Percentiles rank a stretch among this genome's conserved stretches.
phyloP scores from a whole-genome alignment of 2,797 vertebrate species.

The Nannoperca obscura region DNA sequence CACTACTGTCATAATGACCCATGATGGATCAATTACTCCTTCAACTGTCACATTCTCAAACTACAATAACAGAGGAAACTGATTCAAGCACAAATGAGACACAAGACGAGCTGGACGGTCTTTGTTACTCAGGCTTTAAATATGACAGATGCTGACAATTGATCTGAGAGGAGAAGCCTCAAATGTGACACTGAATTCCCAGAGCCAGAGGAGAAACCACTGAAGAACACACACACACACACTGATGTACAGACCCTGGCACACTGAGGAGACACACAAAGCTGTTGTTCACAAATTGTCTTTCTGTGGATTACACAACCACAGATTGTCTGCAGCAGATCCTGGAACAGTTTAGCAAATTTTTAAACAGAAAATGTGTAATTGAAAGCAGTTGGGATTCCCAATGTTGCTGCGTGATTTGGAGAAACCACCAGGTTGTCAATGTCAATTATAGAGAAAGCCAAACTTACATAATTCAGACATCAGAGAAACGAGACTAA shows the following conservation, averaged over 20 bases:
- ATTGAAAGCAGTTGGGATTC: slow-evolving; percentile 66
- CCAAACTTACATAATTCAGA: slow-evolving; percentile 46
- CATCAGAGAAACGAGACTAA: slow-evolving; percentile 32
- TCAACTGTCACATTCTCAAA: slow-evolving; percentile 70
- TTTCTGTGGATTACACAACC: slow-evolving; percentile 60
- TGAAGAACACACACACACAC: slow-evolving; percentile 50
- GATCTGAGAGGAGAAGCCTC: slow-evolving; percentile 49
- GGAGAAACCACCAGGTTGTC: slow-evolving; percentile 56
- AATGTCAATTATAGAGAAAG: slow-evolving; percentile 44
- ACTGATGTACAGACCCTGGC: slow-evolving; percentile 15
- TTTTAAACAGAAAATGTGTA: slow-evolving; percentile 43
- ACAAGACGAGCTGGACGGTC: slow-evolving; percentile 36
- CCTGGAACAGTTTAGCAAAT: slow-evolving; percentile 47
- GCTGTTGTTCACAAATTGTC: slow-evolving; percentile 65
- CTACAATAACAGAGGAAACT: slow-evolving; percentile 72
- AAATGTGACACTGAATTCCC: slow-evolving; percentile 62
- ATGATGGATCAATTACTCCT: slow-evolving; percentile 75
- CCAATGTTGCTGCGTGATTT: slow-evolving; percentile 42
- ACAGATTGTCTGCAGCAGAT: slow-evolving; percentile 64
- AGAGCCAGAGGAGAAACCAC: slow-evolving; percentile 49
- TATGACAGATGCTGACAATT: slow-evolving; percentile 61
- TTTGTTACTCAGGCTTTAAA: slow-evolving; percentile 68
- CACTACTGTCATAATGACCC: slow-evolving; percentile 65
- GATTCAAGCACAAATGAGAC: slow-evolving; percentile 62
- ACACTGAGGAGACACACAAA: slow-evolving; percentile 41